Conservation (phyloP, 2,797 vertebrate genomes). For the Microhierax caerulescens region DNA sequence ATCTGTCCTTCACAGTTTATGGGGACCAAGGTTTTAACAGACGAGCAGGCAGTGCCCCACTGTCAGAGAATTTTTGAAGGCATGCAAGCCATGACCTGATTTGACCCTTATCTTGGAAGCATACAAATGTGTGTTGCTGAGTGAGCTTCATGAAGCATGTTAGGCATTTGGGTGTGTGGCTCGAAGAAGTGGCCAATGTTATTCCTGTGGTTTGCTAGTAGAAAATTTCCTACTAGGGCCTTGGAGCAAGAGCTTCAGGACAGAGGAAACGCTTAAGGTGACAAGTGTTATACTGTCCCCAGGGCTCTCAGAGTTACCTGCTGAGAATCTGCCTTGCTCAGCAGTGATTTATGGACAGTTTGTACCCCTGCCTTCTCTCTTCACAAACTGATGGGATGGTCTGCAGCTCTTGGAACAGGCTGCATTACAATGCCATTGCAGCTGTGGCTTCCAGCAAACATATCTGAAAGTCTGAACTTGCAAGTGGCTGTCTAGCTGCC, state of each 20-base stretch:
- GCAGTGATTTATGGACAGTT: neutral
- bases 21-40: neutral
- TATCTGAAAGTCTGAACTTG: neutral
- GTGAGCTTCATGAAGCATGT: neutral
- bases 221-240: rapidly evolving
- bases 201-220: neutral
- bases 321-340: neutral
- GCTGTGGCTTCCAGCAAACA: neutral
- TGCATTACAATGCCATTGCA: rapidly evolving
- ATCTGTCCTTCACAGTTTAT: neutral
- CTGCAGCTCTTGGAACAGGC: neutral
- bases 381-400: neutral
- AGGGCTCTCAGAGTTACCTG: neutral
- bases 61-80: neutral
- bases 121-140: neutral
- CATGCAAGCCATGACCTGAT: neutral
- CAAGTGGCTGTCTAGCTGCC: neutral
- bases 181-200: neutral
- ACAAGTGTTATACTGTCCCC: rapidly evolving
- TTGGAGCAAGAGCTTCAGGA: neutral
- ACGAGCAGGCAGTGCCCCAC: neutral
- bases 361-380: rapidly evolving
- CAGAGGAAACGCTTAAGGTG: neutral
- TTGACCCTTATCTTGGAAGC: neutral
- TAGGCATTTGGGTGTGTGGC: neutral